Base-by-base conservation (phyloP, 2,113 vertebrate species). In the Silurus glanis region DNA sequence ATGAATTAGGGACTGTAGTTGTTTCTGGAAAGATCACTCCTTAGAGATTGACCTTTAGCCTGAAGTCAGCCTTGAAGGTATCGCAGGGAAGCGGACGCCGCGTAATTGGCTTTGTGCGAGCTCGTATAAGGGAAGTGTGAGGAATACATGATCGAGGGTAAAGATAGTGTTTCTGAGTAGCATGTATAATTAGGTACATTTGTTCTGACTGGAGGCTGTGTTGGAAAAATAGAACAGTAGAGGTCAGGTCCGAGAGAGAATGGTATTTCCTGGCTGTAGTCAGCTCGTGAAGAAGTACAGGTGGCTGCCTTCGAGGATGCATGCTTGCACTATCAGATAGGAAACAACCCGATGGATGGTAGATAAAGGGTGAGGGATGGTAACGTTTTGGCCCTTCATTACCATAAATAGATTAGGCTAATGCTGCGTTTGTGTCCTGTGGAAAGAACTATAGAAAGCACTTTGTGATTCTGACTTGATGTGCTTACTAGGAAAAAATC, bases 11-110 rank as follows among this genome's bases (percentile, higher is more conserved):
- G 62, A 80, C 12, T 14, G 49, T 13, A 10, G 17, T 23, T 23
- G 49, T 49, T 82, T 81, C 59, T 89, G 69, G 75, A 85, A 82
- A 69, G 83, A 87, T 85, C 85, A 55, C 78, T 78, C 71, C 69
- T 55, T 47, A 23, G 78, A 78, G 82, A 69, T 71, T 71, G 61
- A 85, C 69, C 51, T 89, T 84, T 86, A 86, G 28, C 61, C 78
- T 47, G 45, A 14, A 47, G 55, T 6, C 71, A 5, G 66, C n/a
- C 66, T 59, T 9, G 25, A 59, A 4, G 56, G 28, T 8, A 45
- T 58, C 59, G 14, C 25, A 45, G 53, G 0, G 8, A 58, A 37
- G 14, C 12, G 17, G 78, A 86, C 76, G 21, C 0, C 17, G 37
- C 14, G 37, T 80, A 59, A 59, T 58, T 45, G 56, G 25, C 7